Evolutionary conservation across 2,113 vertebrate species (phyloP), one percentile per base, ranked within the genome.

Genomic region (Tychaedon coryphoeus): DNA sequence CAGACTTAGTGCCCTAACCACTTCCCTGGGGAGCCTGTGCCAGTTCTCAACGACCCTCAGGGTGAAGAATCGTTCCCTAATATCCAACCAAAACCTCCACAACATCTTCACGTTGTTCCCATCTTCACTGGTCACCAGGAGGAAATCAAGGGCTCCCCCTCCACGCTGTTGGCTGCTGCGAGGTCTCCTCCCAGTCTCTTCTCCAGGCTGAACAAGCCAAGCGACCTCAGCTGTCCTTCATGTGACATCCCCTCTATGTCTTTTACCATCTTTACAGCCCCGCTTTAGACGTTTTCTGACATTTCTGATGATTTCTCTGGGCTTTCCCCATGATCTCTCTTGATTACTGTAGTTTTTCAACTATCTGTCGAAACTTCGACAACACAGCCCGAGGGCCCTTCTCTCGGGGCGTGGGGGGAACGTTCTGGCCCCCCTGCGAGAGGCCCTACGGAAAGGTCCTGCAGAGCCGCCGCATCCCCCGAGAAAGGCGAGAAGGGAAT

Each of bases 331-430:
- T 2, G 22, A 42, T 19, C 10, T 8, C n/a, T 33, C 24, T 19
- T 51, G 7, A 8, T 34, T 50, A 24, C 11, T 0, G 33, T 1
- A 10, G 23, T 17, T 58, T 78, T 62, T 14, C 16, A 45, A 45
- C 15, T 14, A 10, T 7, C 10, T 45, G n/a, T 65, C 14, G 4
- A 22, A 62, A 6, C 16, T 28, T 5, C 1, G 4, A 13, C 54
- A 33, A 1, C 19, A 7, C 5, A 28, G 19, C 56, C 29, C 17
- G 7, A 29, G 10, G 22, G 0, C 47, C 23, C 9, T 23, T 34
- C 29, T 24, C 42, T 13, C 1, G 3, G 10, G 7, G 19, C 2
- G 5, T 5, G 7, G 7, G 25, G 19, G 3, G 2, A n/a, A 5
- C 40, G 19, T 58, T 11, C 8, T 2, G 14, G 3, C 4, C 3